These are phyloP conservation scores for Cranoglanis bouderius DNA, from an alignment of 2,113 vertebrate genomes.

Conservation along the genomic window DNA sequence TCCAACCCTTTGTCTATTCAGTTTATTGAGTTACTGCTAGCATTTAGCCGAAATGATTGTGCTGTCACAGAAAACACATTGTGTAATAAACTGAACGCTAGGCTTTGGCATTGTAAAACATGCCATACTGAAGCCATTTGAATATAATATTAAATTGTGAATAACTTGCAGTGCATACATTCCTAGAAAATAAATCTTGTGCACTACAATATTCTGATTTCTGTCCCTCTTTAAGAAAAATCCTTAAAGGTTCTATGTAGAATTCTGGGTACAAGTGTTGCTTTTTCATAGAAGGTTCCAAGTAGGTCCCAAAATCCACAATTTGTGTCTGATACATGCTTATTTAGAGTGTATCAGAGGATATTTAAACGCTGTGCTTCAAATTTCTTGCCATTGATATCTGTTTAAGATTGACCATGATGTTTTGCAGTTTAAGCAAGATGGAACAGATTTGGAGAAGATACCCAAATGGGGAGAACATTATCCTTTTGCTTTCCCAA, in stretches of 20 bases:
- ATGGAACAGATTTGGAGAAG: conserved; percentile 70
- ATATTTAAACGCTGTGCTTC: background rate
- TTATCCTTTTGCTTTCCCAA: conserved; percentile 67
- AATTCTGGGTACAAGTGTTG: background rate
- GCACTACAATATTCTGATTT: background rate
- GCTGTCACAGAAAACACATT: background rate
- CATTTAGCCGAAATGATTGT: background rate
- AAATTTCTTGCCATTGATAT: background rate
- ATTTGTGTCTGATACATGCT: too few relatives aligned
- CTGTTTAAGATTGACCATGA: background rate
- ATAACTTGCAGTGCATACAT: background rate
- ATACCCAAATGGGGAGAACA: conserved; percentile 62
- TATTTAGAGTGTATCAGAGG: background rate
- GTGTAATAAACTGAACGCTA: conserved; percentile 4
- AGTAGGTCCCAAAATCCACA: background rate
- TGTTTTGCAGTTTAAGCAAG: conserved; percentile 69
- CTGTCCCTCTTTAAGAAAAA: too few relatives aligned
- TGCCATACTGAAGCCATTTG: background rate
- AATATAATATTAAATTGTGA: background rate
- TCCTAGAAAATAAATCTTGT: background rate
- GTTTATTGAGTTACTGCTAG: background rate
- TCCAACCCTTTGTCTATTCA: background rate
- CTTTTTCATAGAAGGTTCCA: background rate
- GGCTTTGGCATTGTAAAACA: conserved; percentile 14
- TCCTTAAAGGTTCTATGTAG: background rate